Conservation (phyloP, 2,888 invertebrate genomes). For the Podabrus alpinus region DNA sequence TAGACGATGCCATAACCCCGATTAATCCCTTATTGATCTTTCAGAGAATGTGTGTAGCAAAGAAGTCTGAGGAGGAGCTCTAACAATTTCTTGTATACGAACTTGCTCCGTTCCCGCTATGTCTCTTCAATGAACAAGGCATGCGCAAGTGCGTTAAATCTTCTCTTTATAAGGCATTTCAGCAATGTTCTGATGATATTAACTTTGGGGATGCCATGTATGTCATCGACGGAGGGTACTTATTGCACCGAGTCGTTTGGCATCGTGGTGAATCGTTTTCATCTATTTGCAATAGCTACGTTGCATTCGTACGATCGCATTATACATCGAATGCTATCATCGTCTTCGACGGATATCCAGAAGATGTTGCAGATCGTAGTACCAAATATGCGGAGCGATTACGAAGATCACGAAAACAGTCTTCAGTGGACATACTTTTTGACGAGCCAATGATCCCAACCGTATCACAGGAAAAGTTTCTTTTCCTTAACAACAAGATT, state of each 20-base stretch:
- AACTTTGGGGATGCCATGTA: too few relatives aligned
- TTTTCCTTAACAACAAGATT: too few relatives aligned
- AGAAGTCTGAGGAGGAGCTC: constrained; percentile 10
- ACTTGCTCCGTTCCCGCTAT: constrained; percentile 5
- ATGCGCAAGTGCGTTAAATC: too few relatives aligned
- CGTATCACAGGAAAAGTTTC: constrained; percentile 32
- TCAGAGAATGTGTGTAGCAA: background rate
- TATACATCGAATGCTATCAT: constrained; percentile 26
- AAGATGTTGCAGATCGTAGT: constrained; percentile 29
- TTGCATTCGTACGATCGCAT: constrained; percentile 32
- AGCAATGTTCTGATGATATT: too few relatives aligned
- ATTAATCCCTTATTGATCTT: background rate
- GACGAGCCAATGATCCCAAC: constrained; percentile 32
- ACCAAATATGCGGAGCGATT: constrained; percentile 37
- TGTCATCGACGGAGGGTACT: too few relatives aligned
- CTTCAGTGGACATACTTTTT: constrained; percentile 36
- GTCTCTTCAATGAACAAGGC: too few relatives aligned
- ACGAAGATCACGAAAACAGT: constrained; percentile 34
- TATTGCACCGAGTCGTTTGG: too few relatives aligned
- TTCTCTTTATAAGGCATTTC: too few relatives aligned
- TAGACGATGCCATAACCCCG: constrained; percentile 6
- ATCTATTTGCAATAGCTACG: constrained; percentile 36
- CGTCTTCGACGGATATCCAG: constrained; percentile 37
- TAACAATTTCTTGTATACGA: too few relatives aligned
- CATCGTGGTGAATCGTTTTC: constrained; percentile 19